Evolutionary conservation across 2,113 vertebrate species (phyloP), one percentile per base, ranked within the genome.

Genomic region (Atlantisia rogersi): DNA sequence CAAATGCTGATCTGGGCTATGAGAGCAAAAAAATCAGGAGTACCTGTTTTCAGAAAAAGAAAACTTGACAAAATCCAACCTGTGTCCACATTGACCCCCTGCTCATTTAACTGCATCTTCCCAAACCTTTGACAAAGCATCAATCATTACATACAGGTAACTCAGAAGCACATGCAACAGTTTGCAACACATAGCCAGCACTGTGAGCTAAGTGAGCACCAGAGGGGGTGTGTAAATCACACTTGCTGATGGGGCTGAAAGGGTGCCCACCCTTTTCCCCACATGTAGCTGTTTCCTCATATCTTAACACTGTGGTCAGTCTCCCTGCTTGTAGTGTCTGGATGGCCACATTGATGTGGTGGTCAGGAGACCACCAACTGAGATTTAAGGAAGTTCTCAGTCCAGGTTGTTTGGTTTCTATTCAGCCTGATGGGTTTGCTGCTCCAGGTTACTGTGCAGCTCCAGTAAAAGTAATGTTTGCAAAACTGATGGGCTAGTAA

Each of bases 141-240:
- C 68, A 74, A 20, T 9, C 26, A 68, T 5, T 12, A 21, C 1
- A 1, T 56, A 18, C 3, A 12, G 13, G 13, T 40, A 68, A 32
- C 15, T 35, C 55, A 56, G 58, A 81, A 81, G 46, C 19, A 70
- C 15, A 4, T 10, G n/a, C 31, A 78, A 56, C 14, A 56, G 4
- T 68, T 42, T 86, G 52, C 32, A 68, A 2, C 22, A 10, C 1
- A 0, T 4, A 12, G 14, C 40, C 58, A 55, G 48, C 29, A 1
- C 37, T 15, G 20, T 53, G 20, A n/a, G 11, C n/a, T 39, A 15
- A 0, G 7, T 9, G 35, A 56, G 12, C 12, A 29, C 56, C 56
- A 25, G 9, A 29, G 15, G 26, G 17, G 4, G 7, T 17, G 2
- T 0, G 0, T 29, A 70, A 88, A 56, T 5, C 8, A 11, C 7